phyloP scores from a whole-genome alignment of 2,888 invertebrate species.

The Ichneumoninae sp. region DNA sequence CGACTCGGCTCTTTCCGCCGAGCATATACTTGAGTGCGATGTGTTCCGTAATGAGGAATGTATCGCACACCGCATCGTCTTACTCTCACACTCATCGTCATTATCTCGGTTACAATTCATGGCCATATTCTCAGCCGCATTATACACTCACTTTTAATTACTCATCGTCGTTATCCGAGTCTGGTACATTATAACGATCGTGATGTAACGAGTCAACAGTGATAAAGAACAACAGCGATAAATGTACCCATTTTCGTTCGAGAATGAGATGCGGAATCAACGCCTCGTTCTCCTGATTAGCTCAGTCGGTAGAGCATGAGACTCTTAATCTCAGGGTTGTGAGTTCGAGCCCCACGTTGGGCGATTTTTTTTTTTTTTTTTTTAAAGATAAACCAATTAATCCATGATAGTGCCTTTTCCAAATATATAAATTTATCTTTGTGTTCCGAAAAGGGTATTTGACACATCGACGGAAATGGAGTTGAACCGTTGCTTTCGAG shows the following conservation, averaged over 20 bases:
- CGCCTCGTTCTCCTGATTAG: slow-evolving; percentile 72
- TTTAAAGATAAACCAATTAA: background rate
- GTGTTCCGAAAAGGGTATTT: background rate
- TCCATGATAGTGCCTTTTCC: background rate
- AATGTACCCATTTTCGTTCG: background rate
- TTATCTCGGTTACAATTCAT: background rate
- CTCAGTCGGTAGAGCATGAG: slow-evolving; percentile 82
- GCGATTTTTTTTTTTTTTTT: slow-evolving; percentile 22
- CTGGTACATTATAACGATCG: background rate
- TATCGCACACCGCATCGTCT: background rate
- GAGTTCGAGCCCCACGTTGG: slow-evolving; percentile 64
- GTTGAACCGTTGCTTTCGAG: slow-evolving; percentile 24
- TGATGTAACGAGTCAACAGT: background rate
- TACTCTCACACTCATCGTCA: background rate
- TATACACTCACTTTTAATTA: background rate
- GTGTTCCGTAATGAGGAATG: background rate
- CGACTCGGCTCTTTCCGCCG: background rate
- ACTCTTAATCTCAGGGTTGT: slow-evolving; percentile 72
- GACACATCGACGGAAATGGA: background rate
- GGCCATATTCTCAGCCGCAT: background rate
- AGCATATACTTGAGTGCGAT: background rate
- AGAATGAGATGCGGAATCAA: background rate
- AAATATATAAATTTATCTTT: background rate
- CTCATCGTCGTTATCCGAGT: background rate
- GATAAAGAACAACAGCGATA: background rate